A percentile compares a stretch with the other conserved stretches of the same genome.
These are phyloP conservation scores for zebrafish (Danio rerio) DNA, from an alignment of 2,113 vertebrate genomes.

Conservation along the genomic window DNA sequence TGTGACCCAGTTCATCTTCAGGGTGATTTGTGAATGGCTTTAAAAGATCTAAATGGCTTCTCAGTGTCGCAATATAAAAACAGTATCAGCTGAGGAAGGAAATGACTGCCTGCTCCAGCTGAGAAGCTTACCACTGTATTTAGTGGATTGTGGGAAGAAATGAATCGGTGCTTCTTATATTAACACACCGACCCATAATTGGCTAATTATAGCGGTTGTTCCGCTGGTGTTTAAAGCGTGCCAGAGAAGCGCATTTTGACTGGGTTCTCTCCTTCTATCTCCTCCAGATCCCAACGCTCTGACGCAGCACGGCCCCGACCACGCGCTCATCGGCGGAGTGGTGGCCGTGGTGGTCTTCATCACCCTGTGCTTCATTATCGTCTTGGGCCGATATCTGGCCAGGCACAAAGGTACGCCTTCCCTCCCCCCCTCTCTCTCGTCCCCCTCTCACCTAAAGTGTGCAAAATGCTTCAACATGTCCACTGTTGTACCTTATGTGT, in stretches of 20 bases:
- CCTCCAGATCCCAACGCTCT: slow-evolving; percentile 91
- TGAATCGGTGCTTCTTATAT: neutral
- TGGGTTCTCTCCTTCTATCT: slow-evolving; percentile 29
- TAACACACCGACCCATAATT: slow-evolving; percentile 23
- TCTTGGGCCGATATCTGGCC: slow-evolving; percentile 95
- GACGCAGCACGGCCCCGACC: slow-evolving; percentile 89
- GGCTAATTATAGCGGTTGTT: slow-evolving; percentile 11
- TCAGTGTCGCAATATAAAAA: neutral
- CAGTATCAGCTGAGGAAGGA: neutral
- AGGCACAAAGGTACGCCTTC: slow-evolving; percentile 96
- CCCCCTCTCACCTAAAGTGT: slow-evolving; percentile 47
- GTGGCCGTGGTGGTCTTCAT: slow-evolving; percentile 99
- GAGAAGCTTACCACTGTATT: slow-evolving; percentile 8
- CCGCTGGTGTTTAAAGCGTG: neutral
- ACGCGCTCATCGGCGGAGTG: slow-evolving; percentile 95
- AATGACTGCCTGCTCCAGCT: slow-evolving; percentile 7
- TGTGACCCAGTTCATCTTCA: neutral
- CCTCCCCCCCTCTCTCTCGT: slow-evolving; percentile 16
- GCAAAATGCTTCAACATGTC: slow-evolving; percentile 57
- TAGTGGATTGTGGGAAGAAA: slow-evolving; percentile 4
- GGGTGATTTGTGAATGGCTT: neutral
- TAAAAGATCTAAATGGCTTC: neutral
- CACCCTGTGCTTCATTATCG: slow-evolving; percentile 96
- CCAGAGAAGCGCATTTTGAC: neutral
- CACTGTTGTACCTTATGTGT: slow-evolving; percentile 58